These are phyloP conservation scores for Callorhinus ursinus DNA, from an alignment of 2,113 vertebrate species.

Conservation along the genomic window DNA sequence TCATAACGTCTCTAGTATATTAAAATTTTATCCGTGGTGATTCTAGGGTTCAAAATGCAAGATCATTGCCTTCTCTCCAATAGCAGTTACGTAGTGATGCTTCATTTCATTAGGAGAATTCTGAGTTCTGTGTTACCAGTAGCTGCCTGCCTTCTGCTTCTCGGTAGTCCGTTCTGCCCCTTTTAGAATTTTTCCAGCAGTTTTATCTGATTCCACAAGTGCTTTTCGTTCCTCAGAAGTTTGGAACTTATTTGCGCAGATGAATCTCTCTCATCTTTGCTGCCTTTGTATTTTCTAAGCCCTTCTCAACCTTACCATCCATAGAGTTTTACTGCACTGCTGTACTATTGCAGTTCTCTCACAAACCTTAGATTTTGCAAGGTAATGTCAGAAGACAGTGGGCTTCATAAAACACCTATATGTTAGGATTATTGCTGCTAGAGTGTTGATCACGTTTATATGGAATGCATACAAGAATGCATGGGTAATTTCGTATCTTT, in stretches of 20 bases:
- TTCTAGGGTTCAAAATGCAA: neutral
- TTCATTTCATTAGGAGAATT: neutral
- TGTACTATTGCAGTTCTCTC: neutral
- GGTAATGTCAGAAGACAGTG: neutral
- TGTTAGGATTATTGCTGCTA: neutral
- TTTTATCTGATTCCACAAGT: conserved; percentile 33
- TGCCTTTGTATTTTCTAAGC: neutral
- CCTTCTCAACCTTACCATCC: neutral
- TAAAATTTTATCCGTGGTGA: neutral
- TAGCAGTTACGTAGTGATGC: neutral
- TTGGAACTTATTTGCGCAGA: neutral
- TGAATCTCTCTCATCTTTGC: neutral
- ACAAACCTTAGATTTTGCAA: neutral
- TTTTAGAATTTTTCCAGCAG: neutral
- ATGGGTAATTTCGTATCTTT: neutral
- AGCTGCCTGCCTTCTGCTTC: neutral
- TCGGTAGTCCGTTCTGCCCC: neutral
- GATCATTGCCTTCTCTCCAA: neutral
- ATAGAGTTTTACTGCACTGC: neutral
- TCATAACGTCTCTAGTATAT: neutral
- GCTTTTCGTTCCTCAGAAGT: neutral
- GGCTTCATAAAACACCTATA: neutral
- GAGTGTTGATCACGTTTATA: neutral
- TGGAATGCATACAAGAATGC: neutral
- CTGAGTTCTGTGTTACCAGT: neutral